phyloP scores from a whole-genome alignment of 2,797 vertebrate species.

The Heliangelus exortis region DNA sequence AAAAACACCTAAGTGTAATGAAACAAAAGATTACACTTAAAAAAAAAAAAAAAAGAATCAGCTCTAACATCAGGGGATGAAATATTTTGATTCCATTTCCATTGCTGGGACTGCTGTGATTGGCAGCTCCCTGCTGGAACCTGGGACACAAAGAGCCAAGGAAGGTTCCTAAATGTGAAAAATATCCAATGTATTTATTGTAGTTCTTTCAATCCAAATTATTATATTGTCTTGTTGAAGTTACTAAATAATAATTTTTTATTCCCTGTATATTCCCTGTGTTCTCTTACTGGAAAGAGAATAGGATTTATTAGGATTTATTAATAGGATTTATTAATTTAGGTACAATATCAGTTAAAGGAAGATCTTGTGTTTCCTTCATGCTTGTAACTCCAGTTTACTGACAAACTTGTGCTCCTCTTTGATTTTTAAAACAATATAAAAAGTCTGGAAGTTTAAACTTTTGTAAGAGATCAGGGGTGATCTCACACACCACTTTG shows the following conservation, averaged over 20 bases:
- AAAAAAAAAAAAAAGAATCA: slow-evolving; percentile 54
- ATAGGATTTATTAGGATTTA: too few species aligned
- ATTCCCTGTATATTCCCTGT: too few species aligned
- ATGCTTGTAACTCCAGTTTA: not conserved
- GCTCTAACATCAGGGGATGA: slow-evolving; percentile 14
- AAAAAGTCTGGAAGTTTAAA: not conserved
- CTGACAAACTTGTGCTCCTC: not conserved
- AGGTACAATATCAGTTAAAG: not conserved
- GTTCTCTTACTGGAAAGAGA: not conserved
- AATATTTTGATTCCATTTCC: slow-evolving; percentile 56
- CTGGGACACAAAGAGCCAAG: not conserved
- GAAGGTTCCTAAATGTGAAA: not conserved
- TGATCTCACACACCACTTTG: not conserved
- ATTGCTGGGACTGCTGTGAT: not conserved
- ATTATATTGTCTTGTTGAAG: not conserved
- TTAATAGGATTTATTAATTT: not conserved
- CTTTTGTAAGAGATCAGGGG: not conserved
- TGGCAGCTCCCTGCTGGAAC: slow-evolving; percentile 1
- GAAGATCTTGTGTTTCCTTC: not conserved
- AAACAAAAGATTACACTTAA: slow-evolving; percentile 64
- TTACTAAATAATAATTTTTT: not conserved
- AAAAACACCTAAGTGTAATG: slow-evolving; percentile 69
- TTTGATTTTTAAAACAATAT: not conserved
- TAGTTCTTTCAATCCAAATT: not conserved
- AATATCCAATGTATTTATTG: too few species aligned